Conservation (phyloP, 2,797 vertebrate genomes). For the Orestias chungarensis region DNA sequence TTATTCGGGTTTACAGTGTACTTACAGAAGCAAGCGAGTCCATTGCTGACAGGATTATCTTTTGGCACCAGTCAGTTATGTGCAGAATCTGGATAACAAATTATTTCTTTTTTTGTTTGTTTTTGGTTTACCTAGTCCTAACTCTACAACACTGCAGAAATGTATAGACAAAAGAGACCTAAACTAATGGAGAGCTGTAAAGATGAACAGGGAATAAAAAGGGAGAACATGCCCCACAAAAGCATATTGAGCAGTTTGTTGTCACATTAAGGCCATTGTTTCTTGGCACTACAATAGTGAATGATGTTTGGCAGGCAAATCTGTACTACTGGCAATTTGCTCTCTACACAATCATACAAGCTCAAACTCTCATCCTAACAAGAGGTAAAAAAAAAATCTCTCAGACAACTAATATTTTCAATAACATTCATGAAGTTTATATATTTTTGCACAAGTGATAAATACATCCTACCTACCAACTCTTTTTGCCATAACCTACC, state of each 20-base stretch:
- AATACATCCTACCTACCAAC: slow-evolving; percentile 11
- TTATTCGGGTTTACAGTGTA: too few species aligned
- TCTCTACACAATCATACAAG: slow-evolving; percentile 34
- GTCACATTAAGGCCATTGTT: slow-evolving; percentile 67
- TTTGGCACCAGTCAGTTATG: slow-evolving; percentile 16
- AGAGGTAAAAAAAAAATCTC: not conserved
- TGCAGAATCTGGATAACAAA: slow-evolving; percentile 44
- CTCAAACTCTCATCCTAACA: slow-evolving; percentile 29
- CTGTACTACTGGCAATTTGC: slow-evolving; percentile 47
- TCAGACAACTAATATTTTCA: not conserved
- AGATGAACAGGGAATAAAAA: not conserved
- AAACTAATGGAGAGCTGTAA: not conserved
- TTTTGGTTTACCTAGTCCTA: slow-evolving; percentile 31
- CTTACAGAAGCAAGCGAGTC: slow-evolving; percentile 40
- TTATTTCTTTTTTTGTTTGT: not conserved
- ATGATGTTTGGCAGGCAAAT: slow-evolving; percentile 70
- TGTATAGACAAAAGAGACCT: slow-evolving; percentile 2
- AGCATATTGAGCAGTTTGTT: slow-evolving; percentile 67
- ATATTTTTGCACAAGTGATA: not conserved
- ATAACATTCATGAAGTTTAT: not conserved
- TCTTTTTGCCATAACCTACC: slow-evolving; percentile 11
- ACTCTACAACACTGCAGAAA: slow-evolving; percentile 32
- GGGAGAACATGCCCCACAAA: slow-evolving; percentile 42
- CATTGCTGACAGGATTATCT: slow-evolving; percentile 47
- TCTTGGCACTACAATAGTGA: slow-evolving; percentile 66